Base-by-base conservation (phyloP, 2,888 invertebrate genomes). In the Tanaodytes sp. region DNA sequence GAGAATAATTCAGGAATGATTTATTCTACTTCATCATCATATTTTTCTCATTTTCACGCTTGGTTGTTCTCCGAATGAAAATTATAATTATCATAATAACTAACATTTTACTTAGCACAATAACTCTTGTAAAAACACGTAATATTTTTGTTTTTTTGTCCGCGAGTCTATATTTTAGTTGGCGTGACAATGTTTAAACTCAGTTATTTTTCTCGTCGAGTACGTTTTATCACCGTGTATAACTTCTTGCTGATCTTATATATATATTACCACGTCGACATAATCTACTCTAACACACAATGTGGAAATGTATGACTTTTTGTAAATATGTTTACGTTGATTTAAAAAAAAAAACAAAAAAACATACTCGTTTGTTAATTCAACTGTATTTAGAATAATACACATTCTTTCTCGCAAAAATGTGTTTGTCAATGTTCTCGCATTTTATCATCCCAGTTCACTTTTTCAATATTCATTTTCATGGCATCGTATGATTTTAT, bases 161-260 rank as follows among this genome's bases (percentile, higher is more conserved):
- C 1, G 45, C 15, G 11, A 15, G 45, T 52, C 45, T 51, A 46
- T 40, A 54, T 54, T 62, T 54, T 54, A 62, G 52, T 46, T 52
- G 46, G 45, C 45, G 27, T 46, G 62, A 62, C 62, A 62, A 62
- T 54, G 48, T 62, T 62, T 62, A 62, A 61, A 54, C 48, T 62
- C 46, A 37, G 62, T 46, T 62, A 54, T 54, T 62, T 61, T 62
- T 62, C 62, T 62, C 46, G 40, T 46, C 40, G 62, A 62, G 46
- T 46, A 62, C 48, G 62, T 48, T 62, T 62, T 62, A 62, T 62
- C 48, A 62, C 30, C 33, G 33, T 46, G 27, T 48, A 54, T 48
- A 54, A 54, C 54, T 62, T 48, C 54, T 39, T 54, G 45, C 54
- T 40, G 1, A 16, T 31, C 16, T 18, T n/a, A 30, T 54, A 46